Evolutionary conservation across 1,140 invertebrate species (phyloP), one percentile per base, ranked within the genome.

Genomic region (Micrasema longulum): DNA sequence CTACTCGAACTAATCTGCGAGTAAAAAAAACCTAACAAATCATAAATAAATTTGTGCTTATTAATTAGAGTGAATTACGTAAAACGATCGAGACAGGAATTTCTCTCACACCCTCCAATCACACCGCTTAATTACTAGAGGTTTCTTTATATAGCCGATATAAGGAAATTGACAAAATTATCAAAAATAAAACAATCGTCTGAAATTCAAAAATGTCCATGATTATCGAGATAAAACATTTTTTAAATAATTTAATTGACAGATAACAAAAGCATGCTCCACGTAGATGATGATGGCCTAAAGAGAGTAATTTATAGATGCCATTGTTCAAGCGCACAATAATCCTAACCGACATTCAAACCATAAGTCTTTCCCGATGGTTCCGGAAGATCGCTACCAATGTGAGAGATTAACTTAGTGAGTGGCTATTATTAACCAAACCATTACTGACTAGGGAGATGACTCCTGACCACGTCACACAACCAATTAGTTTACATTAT

Each of bases 41-140:
- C 55, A 60, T 60, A 60, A 60, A 60, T 60, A 60, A 60, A 60
- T 60, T 60, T 60, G 55, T 60, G 55, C 55, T 38, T 38, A 60
- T 60, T 60, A 60, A 38, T 60, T 60, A 60, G 36, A 60, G 55
- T 35, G 36, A 60, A 38, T 60, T 60, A 57, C 53, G 36, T 35
- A 11, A 38, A 38, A 60, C 18, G 55, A 18, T 11, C 12, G 55
- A 36, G 31, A 60, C 14, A 41, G 55, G 55, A 20, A 38, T 60
- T 60, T 60, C 31, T 57, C 31, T 18, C 18, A 57, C 53, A 35
- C 23, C 36, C 31, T 22, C 6, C 55, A 60, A 14, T 60, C 55
- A 60, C 55, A 22, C 55, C 16, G 23, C 6, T 31, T 57, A 36
- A 60, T 11, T 14, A 36, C 31, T 60, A 60, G n/a, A 38, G 55